Conservation (phyloP, 2,113 vertebrate genomes). For the Thamnophis sirtalis region DNA sequence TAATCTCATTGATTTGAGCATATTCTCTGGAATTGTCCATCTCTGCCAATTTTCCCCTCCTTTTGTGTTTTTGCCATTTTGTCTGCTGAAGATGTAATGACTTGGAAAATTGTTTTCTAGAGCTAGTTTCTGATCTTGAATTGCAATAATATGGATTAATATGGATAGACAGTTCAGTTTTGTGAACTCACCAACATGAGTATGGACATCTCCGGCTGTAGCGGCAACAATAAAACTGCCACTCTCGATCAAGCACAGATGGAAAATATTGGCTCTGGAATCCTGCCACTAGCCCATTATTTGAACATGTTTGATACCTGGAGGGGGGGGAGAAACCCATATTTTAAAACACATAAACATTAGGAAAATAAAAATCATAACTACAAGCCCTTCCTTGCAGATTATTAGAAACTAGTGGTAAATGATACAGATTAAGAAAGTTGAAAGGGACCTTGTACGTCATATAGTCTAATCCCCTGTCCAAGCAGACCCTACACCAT, state of each 20-base stretch:
- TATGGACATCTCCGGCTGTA: constrained; percentile 88
- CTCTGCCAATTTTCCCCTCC: background rate
- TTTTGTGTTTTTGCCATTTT: background rate
- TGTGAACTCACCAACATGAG: constrained; percentile 85
- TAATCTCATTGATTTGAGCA: background rate
- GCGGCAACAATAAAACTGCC: constrained; percentile 97
- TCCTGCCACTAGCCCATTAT: constrained; percentile 90
- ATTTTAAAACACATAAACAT: background rate
- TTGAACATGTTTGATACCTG: constrained; percentile 92
- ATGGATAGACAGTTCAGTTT: background rate
- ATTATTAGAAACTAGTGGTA: background rate
- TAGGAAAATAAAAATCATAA: background rate
- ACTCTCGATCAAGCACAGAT: constrained; percentile 90
- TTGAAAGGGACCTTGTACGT: too few species aligned
- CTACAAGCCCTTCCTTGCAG: background rate
- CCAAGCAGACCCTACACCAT: too few species aligned
- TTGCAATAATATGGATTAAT: background rate
- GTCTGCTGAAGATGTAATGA: background rate
- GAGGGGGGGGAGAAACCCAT: background rate
- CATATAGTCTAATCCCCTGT: too few species aligned
- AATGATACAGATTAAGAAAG: too few species aligned
- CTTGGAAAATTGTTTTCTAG: background rate
- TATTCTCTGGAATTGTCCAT: background rate
- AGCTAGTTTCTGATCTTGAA: background rate
- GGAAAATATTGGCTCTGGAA: constrained; percentile 94